Percentiles rank a stretch among this genome's conserved stretches.
Evolutionary conservation across 92 coral and sea anemone genomes (phyloP).

Genomic region (Porites cylindrica): DNA sequence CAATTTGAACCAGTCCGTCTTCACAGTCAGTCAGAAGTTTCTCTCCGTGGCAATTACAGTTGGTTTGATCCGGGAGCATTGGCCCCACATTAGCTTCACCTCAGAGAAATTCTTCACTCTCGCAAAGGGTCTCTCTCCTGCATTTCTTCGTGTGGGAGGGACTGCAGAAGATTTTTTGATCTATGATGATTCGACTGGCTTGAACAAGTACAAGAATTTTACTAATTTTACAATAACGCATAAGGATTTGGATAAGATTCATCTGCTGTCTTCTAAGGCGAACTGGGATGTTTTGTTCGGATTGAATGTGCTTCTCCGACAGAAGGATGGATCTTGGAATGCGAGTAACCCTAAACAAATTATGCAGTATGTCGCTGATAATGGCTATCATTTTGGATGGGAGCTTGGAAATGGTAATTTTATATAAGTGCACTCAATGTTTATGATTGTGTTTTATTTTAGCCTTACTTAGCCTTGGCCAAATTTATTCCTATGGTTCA

Average conservation of each 20-base stretch:
- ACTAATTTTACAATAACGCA: constrained; percentile 80
- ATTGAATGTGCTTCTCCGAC: constrained; percentile 81
- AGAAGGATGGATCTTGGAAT: constrained; percentile 77
- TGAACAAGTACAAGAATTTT: constrained; percentile 26
- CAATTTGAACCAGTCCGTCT: constrained; percentile 56
- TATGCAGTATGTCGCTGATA: constrained; percentile 77
- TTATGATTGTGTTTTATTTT: no score
- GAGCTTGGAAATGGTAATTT: constrained; percentile 92
- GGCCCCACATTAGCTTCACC: constrained; percentile 57
- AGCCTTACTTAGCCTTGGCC: no score
- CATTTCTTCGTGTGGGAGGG: constrained; percentile 91
- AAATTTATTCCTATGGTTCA: no score
- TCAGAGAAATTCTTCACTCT: constrained; percentile 82
- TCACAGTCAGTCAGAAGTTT: constrained; percentile 67
- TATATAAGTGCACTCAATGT: not conserved
- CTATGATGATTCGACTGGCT: constrained; percentile 37
- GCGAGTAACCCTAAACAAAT: constrained; percentile 81
- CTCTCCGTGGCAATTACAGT: constrained; percentile 86
- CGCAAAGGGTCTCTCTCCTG: constrained; percentile 84
- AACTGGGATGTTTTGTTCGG: constrained; percentile 88
- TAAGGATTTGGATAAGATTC: constrained; percentile 77
- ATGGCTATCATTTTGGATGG: constrained; percentile 84
- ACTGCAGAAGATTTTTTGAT: constrained; percentile 88
- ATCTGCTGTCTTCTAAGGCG: constrained; percentile 60
- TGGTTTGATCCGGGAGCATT: constrained; percentile 56